A percentile compares a stretch with the other conserved stretches of the same genome.
phyloP scores from a whole-genome alignment of 2,888 invertebrate species.

The Smittia aterrima region DNA sequence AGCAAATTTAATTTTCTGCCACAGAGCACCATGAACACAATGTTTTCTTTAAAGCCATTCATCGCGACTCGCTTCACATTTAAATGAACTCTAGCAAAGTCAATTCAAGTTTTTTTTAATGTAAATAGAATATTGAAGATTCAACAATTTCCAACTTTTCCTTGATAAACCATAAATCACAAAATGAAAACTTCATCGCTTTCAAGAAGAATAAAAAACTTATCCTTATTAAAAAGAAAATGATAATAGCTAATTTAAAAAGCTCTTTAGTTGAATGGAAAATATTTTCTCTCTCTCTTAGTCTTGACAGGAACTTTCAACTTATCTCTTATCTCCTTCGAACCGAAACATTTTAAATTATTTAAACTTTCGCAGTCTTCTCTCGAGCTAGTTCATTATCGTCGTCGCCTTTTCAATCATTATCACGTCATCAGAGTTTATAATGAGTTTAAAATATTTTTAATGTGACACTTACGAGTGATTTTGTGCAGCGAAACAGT shows the following conservation, averaged over 20 bases:
- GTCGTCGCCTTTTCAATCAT: background rate
- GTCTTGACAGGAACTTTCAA: background rate
- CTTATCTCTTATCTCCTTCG: too few relatives aligned
- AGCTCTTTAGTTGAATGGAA: background rate
- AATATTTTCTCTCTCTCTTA: background rate
- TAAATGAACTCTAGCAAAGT: too few relatives aligned
- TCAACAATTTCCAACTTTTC: too few relatives aligned
- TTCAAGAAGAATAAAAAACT: background rate
- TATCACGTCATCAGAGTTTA: background rate
- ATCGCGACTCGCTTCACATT: too few relatives aligned
- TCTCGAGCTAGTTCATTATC: background rate
- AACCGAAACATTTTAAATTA: too few relatives aligned
- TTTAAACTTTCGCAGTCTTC: background rate
- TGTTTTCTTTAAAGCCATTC: too few relatives aligned
- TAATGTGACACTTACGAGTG: slow-evolving; percentile 69
- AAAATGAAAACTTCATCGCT: background rate
- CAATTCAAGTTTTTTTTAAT: too few relatives aligned
- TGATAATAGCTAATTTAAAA: background rate
- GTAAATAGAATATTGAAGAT: background rate
- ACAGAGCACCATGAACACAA: too few relatives aligned
- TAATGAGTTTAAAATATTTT: background rate
- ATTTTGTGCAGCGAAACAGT: slow-evolving; percentile 71
- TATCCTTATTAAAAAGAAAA: too few relatives aligned
- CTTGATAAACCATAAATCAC: too few relatives aligned
- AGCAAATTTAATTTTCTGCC: too few relatives aligned